Evolutionary conservation across 2,888 invertebrate species (phyloP).

Genomic region (Dione vanillae): DNA sequence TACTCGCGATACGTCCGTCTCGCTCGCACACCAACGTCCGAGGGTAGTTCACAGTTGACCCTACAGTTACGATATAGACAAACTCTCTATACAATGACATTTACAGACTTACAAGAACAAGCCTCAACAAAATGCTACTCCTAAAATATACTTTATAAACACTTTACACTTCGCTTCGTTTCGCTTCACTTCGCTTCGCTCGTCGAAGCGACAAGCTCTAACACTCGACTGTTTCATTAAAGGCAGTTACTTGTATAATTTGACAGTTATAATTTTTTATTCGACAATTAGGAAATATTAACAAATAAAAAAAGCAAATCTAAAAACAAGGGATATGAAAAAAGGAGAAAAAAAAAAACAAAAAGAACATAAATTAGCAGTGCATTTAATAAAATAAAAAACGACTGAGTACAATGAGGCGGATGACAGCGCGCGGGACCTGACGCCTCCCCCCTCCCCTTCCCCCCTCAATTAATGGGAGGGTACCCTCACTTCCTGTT

Average conservation of each 20-base stretch:
- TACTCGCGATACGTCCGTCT: neutral
- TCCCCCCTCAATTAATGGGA: too few species aligned
- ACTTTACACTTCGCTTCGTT: slow-evolving; percentile 3
- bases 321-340: neutral
- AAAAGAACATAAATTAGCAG: slow-evolving; percentile 69
- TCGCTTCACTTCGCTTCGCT: neutral
- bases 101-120: slow-evolving; percentile 46
- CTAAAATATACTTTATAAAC: slow-evolving; percentile 8
- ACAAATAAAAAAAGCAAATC: neutral
- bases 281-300: neutral
- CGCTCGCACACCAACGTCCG: slow-evolving; percentile 29
- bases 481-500: neutral
- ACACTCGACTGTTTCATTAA: neutral
- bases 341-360: slow-evolving; percentile 47
- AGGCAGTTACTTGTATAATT: slow-evolving; percentile 19
- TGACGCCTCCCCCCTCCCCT: neutral
- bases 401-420: slow-evolving; percentile 69
- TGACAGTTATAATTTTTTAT: slow-evolving; percentile 2
- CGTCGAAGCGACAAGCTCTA: neutral
- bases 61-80: slow-evolving; percentile 18
- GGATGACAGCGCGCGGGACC: slow-evolving; percentile 54
- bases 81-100: slow-evolving; percentile 45
- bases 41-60: slow-evolving; percentile 6
- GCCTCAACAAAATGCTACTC: slow-evolving; percentile 29
- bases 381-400: slow-evolving; percentile 76